Evolutionary conservation across 2,888 invertebrate species (phyloP).

Genomic region (Incurvaria masculella): DNA sequence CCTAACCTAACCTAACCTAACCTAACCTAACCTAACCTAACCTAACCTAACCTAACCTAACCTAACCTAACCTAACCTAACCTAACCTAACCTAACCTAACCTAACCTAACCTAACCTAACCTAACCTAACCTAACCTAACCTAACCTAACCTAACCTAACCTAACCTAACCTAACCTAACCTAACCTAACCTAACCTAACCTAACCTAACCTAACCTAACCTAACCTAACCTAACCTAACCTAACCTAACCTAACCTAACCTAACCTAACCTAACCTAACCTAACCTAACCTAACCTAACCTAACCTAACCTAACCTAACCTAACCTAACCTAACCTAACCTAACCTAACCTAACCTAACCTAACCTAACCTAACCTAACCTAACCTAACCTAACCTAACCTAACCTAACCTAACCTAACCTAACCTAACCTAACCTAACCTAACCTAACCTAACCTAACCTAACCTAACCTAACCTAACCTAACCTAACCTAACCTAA

Average conservation of each 20-base stretch:
- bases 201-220: slow-evolving; percentile 11
- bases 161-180: slow-evolving; percentile 7
- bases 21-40: neutral
- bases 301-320: too few species aligned
- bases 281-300: neutral
- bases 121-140: too few species aligned
- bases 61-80: neutral
- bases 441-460: too few species aligned
- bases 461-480: too few species aligned
- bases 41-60: neutral
- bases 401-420: too few species aligned
- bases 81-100: neutral
- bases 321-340: too few species aligned
- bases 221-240: slow-evolving; percentile 12
- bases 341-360: too few species aligned
- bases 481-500: too few species aligned
- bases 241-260: slow-evolving; percentile 3
- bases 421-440: too few species aligned
- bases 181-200: slow-evolving; percentile 10
- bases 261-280: neutral
- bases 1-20: neutral
- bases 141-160: slow-evolving; percentile 5
- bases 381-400: too few species aligned
- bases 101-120: neutral
- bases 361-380: too few species aligned